Evolutionary conservation across 1,140 invertebrate genomes (phyloP).

Genomic region (Ceratitis capitata): DNA sequence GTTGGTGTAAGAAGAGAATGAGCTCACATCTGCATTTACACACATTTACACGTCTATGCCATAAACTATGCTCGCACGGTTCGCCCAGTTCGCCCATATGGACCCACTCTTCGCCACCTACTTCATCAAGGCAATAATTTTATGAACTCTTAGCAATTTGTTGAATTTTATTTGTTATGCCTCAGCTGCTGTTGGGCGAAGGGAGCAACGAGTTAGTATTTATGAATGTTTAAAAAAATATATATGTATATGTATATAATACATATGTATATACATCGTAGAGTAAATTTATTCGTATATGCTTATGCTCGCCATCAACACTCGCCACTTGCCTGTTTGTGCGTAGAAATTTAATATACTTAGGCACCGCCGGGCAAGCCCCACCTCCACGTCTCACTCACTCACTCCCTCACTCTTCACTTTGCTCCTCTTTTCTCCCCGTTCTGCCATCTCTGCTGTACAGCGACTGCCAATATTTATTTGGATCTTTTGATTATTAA

Average conservation of each 20-base stretch:
- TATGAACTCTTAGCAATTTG: conserved; percentile 6
- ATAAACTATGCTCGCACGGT: conserved; percentile 42
- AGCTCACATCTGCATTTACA: background rate
- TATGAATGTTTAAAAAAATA: background rate
- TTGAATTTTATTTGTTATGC: conserved; percentile 13
- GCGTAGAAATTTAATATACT: background rate
- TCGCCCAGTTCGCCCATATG: too few species aligned
- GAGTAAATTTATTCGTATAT: background rate
- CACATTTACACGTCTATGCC: background rate
- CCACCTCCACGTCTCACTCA: too few species aligned
- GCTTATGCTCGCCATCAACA: background rate
- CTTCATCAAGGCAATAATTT: conserved; percentile 17
- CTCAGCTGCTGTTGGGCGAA: background rate
- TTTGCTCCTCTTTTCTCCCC: background rate
- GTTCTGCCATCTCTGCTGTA: background rate
- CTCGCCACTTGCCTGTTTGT: background rate
- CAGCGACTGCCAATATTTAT: background rate
- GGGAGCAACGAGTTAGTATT: background rate
- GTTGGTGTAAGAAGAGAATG: background rate
- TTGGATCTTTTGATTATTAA: conserved; percentile 31
- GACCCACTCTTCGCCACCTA: conserved; percentile 22
- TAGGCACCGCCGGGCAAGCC: too few species aligned
- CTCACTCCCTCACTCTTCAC: background rate
- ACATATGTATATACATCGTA: too few species aligned
- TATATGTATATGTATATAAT: background rate